These are phyloP conservation scores for Drosophila orena DNA, from an alignment of 1,140 invertebrate genomes.

Conservation along the genomic window DNA sequence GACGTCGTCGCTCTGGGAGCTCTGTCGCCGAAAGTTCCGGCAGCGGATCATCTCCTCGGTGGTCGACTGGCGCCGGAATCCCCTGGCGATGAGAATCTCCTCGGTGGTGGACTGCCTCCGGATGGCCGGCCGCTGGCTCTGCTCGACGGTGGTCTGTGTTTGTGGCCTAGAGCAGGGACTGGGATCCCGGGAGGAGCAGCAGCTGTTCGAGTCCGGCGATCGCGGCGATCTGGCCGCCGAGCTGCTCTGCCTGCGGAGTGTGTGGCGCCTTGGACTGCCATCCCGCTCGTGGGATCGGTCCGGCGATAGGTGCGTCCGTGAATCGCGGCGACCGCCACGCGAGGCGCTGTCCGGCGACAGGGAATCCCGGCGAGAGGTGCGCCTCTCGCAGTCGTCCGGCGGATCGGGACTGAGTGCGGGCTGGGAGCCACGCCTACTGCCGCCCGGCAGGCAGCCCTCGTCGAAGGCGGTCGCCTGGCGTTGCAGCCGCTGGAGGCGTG, in stretches of 20 bases:
- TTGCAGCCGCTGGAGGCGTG: slow-evolving; percentile 90
- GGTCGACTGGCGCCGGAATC: slow-evolving; percentile 94
- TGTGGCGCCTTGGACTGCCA: slow-evolving; percentile 89
- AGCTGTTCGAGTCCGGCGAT: slow-evolving; percentile 91
- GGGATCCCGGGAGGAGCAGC: slow-evolving; percentile 89
- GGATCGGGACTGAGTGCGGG: slow-evolving; percentile 92
- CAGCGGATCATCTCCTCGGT: slow-evolving; percentile 97
- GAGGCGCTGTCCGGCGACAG: slow-evolving; percentile 94
- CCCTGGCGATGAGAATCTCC: slow-evolving; percentile 95
- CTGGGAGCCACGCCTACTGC: slow-evolving; percentile 90
- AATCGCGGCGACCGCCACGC: slow-evolving; percentile 89
- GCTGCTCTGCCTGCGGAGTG: slow-evolving; percentile 91
- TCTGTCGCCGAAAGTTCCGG: slow-evolving; percentile 93
- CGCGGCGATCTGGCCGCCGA: slow-evolving; percentile 88
- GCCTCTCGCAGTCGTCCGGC: slow-evolving; percentile 86
- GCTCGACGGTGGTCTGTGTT: slow-evolving; percentile 85
- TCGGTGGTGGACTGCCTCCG: slow-evolving; percentile 95
- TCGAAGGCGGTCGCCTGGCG: slow-evolving; percentile 95
- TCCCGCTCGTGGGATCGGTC: slow-evolving; percentile 90
- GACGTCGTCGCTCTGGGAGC: slow-evolving; percentile 91
- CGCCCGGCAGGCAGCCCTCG: slow-evolving; percentile 90
- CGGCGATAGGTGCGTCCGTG: slow-evolving; percentile 91
- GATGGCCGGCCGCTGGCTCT: slow-evolving; percentile 87
- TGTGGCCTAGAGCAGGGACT: slow-evolving; percentile 89
- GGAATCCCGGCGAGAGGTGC: slow-evolving; percentile 92